Evolutionary conservation across 2,113 vertebrate genomes (phyloP).

Genomic region (Illadopsis cleaveri): DNA sequence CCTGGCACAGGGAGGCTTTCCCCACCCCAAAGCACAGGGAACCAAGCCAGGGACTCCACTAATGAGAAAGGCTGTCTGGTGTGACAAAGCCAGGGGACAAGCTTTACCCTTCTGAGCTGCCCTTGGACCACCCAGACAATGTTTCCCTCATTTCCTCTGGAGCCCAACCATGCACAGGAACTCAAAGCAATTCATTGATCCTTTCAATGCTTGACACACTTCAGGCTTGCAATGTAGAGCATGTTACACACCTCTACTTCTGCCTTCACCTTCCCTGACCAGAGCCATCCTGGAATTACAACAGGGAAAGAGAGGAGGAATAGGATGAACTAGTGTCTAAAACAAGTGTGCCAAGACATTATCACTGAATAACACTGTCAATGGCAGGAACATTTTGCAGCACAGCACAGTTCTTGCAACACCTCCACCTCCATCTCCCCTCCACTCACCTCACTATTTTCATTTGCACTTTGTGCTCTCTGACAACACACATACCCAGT

Average conservation of each 20-base stretch:
- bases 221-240: neutral
- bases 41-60: neutral
- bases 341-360: neutral
- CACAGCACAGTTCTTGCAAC: neutral
- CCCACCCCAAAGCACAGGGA: neutral
- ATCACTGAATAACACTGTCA: neutral
- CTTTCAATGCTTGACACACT: neutral
- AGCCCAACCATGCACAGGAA: neutral
- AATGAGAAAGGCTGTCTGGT: neutral
- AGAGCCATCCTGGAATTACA: neutral
- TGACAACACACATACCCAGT: rapidly evolving
- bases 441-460: neutral
- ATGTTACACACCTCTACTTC: neutral
- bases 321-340: neutral
- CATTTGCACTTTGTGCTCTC: neutral
- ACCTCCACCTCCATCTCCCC: neutral
- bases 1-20: rapidly evolving
- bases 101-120: neutral
- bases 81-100: neutral
- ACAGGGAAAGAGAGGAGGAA: neutral
- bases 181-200: neutral
- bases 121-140: neutral
- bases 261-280: neutral
- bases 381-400: neutral
- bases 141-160: neutral